phyloP scores from a whole-genome alignment of 2,888 invertebrate species.

The Patella pellucida region DNA sequence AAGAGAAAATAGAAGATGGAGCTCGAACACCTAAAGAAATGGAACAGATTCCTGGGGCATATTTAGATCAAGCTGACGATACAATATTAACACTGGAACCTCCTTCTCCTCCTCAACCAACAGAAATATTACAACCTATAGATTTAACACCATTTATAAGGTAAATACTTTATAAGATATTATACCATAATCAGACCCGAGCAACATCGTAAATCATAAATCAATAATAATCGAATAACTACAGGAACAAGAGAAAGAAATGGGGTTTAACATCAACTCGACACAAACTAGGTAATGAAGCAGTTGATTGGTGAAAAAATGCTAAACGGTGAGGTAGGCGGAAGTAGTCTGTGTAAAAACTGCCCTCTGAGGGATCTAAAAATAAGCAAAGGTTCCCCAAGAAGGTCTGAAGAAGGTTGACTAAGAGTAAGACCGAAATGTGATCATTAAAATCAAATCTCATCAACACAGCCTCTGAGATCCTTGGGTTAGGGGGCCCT shows the following conservation, averaged over 20 bases:
- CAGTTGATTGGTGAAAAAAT: not conserved
- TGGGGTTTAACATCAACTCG: too few relatives aligned
- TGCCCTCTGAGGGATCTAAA: not conserved
- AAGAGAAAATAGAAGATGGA: constrained; percentile 33
- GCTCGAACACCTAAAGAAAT: constrained; percentile 34
- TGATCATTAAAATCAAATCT: too few relatives aligned
- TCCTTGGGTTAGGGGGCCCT: too few relatives aligned
- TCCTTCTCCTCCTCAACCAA: constrained; percentile 61
- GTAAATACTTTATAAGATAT: constrained; percentile 37
- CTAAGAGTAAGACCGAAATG: too few relatives aligned
- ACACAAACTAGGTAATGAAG: not conserved
- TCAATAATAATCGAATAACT: too few relatives aligned
- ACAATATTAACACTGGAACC: constrained; percentile 60
- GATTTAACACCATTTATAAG: constrained; percentile 66
- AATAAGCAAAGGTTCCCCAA: not conserved
- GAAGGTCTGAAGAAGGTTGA: too few relatives aligned
- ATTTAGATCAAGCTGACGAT: constrained; percentile 53
- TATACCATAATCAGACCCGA: too few relatives aligned
- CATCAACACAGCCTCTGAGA: too few relatives aligned
- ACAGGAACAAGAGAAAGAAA: too few relatives aligned
- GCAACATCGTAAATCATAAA: too few relatives aligned
- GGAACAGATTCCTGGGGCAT: constrained; percentile 46
- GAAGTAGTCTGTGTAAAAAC: too few relatives aligned
- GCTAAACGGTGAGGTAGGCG: too few relatives aligned
- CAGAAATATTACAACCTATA: constrained; percentile 63